Percentiles rank a stretch among this genome's conserved stretches.
phyloP scores from a whole-genome alignment of 2,888 invertebrate species.

The Cheilosia grossa region DNA sequence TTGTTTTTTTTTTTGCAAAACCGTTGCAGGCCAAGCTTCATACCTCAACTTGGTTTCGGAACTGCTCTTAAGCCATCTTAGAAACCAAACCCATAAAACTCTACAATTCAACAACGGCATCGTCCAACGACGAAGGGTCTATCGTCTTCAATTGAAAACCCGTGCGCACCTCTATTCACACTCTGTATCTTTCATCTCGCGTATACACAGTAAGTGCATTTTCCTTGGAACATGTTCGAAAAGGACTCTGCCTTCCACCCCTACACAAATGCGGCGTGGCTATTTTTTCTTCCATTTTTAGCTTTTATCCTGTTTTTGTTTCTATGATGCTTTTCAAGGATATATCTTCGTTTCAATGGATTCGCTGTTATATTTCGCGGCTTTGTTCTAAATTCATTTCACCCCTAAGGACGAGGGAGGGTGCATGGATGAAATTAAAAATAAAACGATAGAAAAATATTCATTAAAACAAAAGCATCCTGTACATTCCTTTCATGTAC shows the following conservation, averaged over 20 bases:
- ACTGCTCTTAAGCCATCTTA: too few species aligned
- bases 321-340: constrained; percentile 63
- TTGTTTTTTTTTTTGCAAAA: too few species aligned
- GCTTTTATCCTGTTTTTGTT: constrained; percentile 40
- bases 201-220: constrained; percentile 56
- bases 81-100: not conserved
- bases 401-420: constrained; percentile 38
- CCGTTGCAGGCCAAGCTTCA: too few species aligned
- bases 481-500: constrained; percentile 69
- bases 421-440: constrained; percentile 41
- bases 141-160: constrained; percentile 44
- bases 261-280: constrained; percentile 8
- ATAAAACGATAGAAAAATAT: constrained; percentile 44
- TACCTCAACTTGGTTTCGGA: too few species aligned
- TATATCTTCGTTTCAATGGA: constrained; percentile 71
- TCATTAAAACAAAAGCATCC: constrained; percentile 75
- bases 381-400: constrained; percentile 72
- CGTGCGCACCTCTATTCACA: constrained; percentile 55
- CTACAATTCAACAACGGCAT: not conserved
- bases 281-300: constrained; percentile 15
- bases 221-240: constrained; percentile 22
- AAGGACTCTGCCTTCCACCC: constrained; percentile 27
- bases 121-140: not conserved
- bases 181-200: constrained; percentile 55
- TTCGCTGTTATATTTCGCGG: constrained; percentile 72